A percentile compares a stretch with the other conserved stretches of the same genome.
Conservation (phyloP, 2,113 vertebrate species). For the Scomber colias region DNA sequence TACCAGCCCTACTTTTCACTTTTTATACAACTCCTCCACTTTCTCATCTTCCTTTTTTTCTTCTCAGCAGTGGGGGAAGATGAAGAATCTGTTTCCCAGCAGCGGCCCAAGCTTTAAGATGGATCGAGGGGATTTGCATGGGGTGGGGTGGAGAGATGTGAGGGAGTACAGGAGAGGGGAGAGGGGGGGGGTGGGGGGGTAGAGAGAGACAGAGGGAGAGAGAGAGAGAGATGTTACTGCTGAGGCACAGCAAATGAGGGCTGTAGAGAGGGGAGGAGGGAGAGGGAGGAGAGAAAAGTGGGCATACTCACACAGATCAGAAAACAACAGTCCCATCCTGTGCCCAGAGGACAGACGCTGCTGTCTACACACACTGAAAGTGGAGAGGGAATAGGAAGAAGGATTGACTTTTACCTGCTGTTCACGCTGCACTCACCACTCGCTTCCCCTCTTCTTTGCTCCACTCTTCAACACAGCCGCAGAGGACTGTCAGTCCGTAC, state of each 20-base stretch:
- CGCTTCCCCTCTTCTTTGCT: conserved; percentile 19
- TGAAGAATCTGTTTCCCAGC: conserved; percentile 78
- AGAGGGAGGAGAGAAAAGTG: conserved; percentile 58
- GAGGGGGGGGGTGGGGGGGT: conserved; percentile 34
- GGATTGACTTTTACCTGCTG: conserved; percentile 68
- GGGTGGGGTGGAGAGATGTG: conserved; percentile 58
- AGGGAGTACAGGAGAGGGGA: conserved; percentile 37
- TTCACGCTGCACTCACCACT: conserved; percentile 7
- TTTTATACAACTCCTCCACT: conserved; percentile 48
- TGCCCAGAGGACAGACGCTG: conserved; percentile 53
- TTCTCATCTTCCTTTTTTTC: conserved; percentile 53
- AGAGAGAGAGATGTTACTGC: conserved; percentile 65
- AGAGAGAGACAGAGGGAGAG: conserved; percentile 30
- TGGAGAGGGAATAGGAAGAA: conserved; percentile 16
- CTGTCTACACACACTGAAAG: conserved; percentile 31
- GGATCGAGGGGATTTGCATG: conserved; percentile 75
- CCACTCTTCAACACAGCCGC: conserved; percentile 37
- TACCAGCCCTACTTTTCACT: conserved; percentile 70
- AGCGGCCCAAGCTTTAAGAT: conserved; percentile 73
- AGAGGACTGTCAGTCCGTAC: conserved; percentile 56
- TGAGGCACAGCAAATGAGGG: conserved; percentile 68
- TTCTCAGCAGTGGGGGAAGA: conserved; percentile 61
- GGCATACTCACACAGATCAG: conserved; percentile 61
- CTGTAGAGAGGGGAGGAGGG: conserved; percentile 42
- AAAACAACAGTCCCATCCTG: conserved; percentile 64